Evolutionary conservation across 2,797 vertebrate genomes (phyloP), one percentile per base, ranked within the genome.

Genomic region (Karalla daura): DNA sequence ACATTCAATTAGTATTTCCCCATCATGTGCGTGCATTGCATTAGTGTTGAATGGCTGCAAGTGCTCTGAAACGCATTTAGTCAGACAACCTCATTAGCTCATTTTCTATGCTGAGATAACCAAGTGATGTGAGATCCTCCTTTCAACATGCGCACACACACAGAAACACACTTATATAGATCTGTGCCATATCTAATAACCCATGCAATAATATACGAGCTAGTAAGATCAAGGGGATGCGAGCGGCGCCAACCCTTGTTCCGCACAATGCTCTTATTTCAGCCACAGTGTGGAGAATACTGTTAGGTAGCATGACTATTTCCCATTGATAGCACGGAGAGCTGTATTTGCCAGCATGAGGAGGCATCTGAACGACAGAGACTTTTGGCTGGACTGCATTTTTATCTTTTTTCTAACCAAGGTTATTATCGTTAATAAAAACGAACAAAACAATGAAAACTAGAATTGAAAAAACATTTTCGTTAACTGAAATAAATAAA

Each of bases 301-400:
- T 20, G 50, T 84, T 80, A 68, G 40, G 65, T 23, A 41, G 45
- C 64, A 43, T 69, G 56, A 69, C 77, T 52, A 47, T 66, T 66
- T 74, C 17, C 33, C 37, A 75, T 70, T 75, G 69, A 88, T 64
- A 49, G 64, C 66, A 58, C 44, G 51, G 27, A 50, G 36, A 70
- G 36, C 35, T 63, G 14, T 28, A 14, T 73, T 77, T 87, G 30
- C 64, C 49, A 53, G 45, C 52, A 20, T 23, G 54, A 52, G 18
- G 63, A 65, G 71, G 75, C 83, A 81, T 51, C 70, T 32, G 74
- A 81, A 86, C 84, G 56, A 64, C 62, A 72, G 74, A 46, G 50
- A 55, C 24, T 41, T 70, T 40, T 56, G 30, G 73, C 53, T 45
- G 41, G 70, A 46, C 41, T 40, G 41, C 43, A 21, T 70, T 70